Base-by-base conservation (phyloP, 2,113 vertebrate species). In the Gallinago undulata region DNA sequence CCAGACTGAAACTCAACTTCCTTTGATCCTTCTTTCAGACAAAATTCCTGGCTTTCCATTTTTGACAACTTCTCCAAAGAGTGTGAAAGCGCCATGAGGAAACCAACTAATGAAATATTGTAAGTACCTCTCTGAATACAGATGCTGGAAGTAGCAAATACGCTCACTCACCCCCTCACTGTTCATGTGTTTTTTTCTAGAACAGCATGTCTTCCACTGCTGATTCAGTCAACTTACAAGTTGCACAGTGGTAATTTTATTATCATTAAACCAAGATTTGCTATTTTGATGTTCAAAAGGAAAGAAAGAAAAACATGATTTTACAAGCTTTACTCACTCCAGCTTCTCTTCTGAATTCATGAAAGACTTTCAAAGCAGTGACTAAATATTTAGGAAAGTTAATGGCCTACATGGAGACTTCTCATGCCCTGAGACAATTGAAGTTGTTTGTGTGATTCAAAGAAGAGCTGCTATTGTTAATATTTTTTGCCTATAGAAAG, bases 31-130 rank as follows among this genome's bases (percentile, higher is more conserved):
- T 78, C 95, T 97, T 97, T 92, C 98, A 99, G 99, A 84, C 97
- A 98, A 95, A 99, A 97, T 89, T 97, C 98, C 80, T 96, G 98
- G 87, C 96, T 98, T 96, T 96, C 95, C 56, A 96, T 97, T 96
- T 98, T 98, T 95, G 98, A 98, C 97, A 99, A 99, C 96, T 97
- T 99, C 78, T 98, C 98, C 90, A 97, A 97, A 94, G 97, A 98
- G 79, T 99, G 99, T 94, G 98, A 98, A 96, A 96, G 90, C 93
- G 96, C 85, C 67, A 64, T 95, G 95, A 97, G 84, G 80, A 98
- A 95, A 87, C 25, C 64, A 9, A 47, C 92, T 83, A 95, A 97
- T 53, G 97, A 98, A 95, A 97, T 95, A 39, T 41, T 92, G 99
- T 99, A 98, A 99, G 99, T 98, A 97, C 93, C 21, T 53, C 28